Base-by-base conservation (phyloP, 2,113 vertebrate genomes). In the Cyprinus carpio region DNA sequence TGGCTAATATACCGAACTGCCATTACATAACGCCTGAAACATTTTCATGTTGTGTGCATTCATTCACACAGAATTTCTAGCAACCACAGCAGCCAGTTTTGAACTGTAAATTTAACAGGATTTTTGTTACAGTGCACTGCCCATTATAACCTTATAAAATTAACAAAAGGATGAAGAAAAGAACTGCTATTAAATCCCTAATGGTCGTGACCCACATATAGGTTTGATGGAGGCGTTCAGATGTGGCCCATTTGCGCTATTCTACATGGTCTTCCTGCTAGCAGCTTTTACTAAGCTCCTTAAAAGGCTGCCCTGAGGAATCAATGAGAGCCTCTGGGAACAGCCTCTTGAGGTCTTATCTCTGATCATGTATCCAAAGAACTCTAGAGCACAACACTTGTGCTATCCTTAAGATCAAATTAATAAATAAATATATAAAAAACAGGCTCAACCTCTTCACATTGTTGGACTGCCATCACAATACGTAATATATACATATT, bases 241-340 rank as follows among this genome's bases (percentile, higher is more conserved):
- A 90, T 88, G 89, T 89, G 77, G 90, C 90, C 91, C 93, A 94
- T 94, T 94, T 94, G 93, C 88, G 87, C 89, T 89, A 93, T 88
- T 94, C 92, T 90, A 92, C 94, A 92, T 91, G 91, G 31, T 94
- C 93, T 94, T 93, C 91, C 92, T 93, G 89, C 89, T 88, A 90
- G 91, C 92, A 90, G 92, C 93, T 94, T 94, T 94, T 91, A 92
- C 93, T 95, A 94, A 95, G 94, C 94, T 94, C 87, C 92, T 94
- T 95, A 95, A 94, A 92, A 94, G 92, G 88, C 90, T 90, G 91
- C 92, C 94, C 93, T 89, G 23, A 89, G 92, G 94, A 93, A 94
- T 93, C 92, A 87, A 87, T 93, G 92, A 92, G 88, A 90, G 92
- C 93, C 91, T 91, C 86, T 88, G 92, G 92, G 92, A 92, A 90